A percentile compares a stretch with the other conserved stretches of the same genome.
These are phyloP conservation scores for Ciconia maguari DNA, from an alignment of 2,113 vertebrate genomes.

Conservation along the genomic window DNA sequence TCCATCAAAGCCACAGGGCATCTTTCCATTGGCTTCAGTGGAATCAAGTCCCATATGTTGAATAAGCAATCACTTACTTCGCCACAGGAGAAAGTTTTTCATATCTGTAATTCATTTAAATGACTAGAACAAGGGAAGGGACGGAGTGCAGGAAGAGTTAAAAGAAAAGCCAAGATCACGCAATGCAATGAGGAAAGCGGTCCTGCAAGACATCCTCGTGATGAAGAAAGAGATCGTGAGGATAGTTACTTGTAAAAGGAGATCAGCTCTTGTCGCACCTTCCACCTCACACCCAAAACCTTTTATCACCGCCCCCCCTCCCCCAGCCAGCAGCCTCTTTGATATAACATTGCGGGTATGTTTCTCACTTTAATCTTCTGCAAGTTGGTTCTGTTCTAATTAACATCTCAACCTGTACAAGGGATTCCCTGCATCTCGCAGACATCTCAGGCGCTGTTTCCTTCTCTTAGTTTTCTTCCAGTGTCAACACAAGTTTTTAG, in stretches of 20 bases:
- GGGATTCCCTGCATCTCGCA: not conserved
- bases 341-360: not conserved
- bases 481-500: not conserved
- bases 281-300: not conserved
- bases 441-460: not conserved
- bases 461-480: not conserved
- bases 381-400: not conserved
- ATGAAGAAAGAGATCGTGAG: not conserved
- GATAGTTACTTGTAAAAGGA: not conserved
- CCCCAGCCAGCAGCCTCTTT: not conserved
- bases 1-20: not conserved
- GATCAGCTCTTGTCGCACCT: not conserved
- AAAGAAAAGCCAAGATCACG: not conserved
- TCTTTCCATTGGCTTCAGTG: not conserved
- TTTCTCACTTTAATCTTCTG: constrained; percentile 23
- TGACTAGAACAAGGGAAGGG: not conserved
- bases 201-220: not conserved
- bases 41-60: not conserved
- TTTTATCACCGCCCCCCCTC: not conserved
- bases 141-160: not conserved
- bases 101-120: not conserved
- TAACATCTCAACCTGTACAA: not conserved
- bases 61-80: not conserved
- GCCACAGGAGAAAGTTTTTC: not conserved
- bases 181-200: not conserved